phyloP scores from a whole-genome alignment of 1,140 invertebrate species.

The Brachionus sp. region DNA sequence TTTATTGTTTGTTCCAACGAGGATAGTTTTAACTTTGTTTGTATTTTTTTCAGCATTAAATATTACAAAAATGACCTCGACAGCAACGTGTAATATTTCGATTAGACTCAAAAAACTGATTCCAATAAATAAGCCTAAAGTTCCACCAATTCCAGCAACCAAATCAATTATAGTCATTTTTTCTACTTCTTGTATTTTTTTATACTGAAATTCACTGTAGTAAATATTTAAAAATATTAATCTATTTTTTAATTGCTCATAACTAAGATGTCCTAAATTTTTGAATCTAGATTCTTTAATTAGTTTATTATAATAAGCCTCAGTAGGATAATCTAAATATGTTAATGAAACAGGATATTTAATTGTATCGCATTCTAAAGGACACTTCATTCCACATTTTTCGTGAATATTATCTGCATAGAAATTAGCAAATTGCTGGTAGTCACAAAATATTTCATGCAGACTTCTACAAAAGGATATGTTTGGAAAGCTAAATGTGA shows the following conservation, averaged over 20 bases:
- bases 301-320: not conserved
- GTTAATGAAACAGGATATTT: not conserved
- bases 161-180: slow-evolving; percentile 3
- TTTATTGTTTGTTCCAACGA: too few relatives aligned
- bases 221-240: slow-evolving; percentile 17
- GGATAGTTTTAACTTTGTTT: not conserved
- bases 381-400: slow-evolving; percentile 1
- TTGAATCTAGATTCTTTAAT: not conserved
- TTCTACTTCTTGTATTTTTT: slow-evolving; percentile 41
- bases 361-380: slow-evolving; percentile 4
- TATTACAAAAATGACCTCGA: not conserved
- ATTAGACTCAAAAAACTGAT: slow-evolving; percentile 35
- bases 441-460: not conserved
- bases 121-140: slow-evolving; percentile 32
- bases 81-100: not conserved
- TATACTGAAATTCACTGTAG: slow-evolving; percentile 13
- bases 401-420: not conserved
- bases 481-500: not conserved
- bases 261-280: not conserved
- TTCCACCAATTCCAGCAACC: slow-evolving; percentile 29
- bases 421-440: not conserved
- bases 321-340: slow-evolving; percentile 31
- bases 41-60: not conserved
- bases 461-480: not conserved
- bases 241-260: slow-evolving; percentile 2